These are phyloP conservation scores for Pseudomugil gertrudae DNA, from an alignment of 2,797 vertebrate species.

Conservation along the genomic window DNA sequence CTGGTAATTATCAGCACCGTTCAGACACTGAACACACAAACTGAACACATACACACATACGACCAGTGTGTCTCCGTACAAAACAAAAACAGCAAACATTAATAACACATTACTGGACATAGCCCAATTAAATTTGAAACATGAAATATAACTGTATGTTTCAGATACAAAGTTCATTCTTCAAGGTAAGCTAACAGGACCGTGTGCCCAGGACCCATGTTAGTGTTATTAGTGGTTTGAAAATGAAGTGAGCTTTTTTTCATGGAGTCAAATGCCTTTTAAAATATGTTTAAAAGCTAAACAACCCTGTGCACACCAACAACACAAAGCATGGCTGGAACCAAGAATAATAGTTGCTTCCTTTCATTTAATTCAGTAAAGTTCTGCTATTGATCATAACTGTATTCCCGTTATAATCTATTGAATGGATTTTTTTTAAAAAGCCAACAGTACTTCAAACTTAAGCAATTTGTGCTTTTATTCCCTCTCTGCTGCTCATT, in stretches of 20 bases:
- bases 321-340: constrained; percentile 25
- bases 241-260: constrained; percentile 23
- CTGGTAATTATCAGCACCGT: constrained; percentile 62
- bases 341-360: constrained; percentile 8
- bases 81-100: constrained; percentile 9
- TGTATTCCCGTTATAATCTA: constrained; percentile 18
- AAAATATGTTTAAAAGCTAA: constrained; percentile 28
- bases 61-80: background rate
- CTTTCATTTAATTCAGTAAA: constrained; percentile 36
- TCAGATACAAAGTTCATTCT: constrained; percentile 4
- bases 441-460: constrained; percentile 18
- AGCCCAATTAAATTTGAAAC: background rate
- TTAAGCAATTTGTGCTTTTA: constrained; percentile 6
- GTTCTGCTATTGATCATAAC: constrained; percentile 8
- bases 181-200: constrained; percentile 17
- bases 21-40: constrained; percentile 41
- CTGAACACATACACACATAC: background rate
- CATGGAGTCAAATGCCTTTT: constrained; percentile 40
- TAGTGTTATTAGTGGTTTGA: background rate
- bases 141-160: background rate
- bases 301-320: constrained; percentile 16
- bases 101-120: constrained; percentile 8
- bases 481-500: constrained; percentile 29
- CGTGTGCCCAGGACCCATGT: background rate
- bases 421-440: constrained; percentile 18